These are phyloP conservation scores for Girardinichthys multiradiatus DNA, from an alignment of 2,113 vertebrate genomes.

Conservation along the genomic window DNA sequence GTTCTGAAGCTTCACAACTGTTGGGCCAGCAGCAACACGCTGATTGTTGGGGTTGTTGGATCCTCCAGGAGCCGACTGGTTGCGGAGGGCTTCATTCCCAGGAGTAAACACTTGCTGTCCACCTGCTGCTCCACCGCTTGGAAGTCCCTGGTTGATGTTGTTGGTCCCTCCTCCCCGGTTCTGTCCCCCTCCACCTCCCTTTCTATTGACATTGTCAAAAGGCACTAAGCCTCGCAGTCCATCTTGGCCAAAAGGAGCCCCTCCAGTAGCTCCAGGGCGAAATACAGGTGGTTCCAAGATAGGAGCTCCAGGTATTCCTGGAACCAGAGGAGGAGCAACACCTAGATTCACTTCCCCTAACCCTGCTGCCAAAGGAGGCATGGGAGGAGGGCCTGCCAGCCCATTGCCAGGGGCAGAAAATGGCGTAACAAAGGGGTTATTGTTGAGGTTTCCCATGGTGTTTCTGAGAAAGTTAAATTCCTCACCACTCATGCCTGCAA, in stretches of 20 bases:
- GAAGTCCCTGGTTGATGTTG: constrained; percentile 80
- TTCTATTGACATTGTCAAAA: constrained; percentile 87
- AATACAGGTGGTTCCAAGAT: constrained; percentile 89
- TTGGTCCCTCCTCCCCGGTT: constrained; percentile 74
- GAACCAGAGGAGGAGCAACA: constrained; percentile 82
- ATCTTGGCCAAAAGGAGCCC: constrained; percentile 84
- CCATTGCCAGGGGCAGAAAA: constrained; percentile 88
- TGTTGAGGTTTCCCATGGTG: constrained; percentile 86
- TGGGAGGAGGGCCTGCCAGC: constrained; percentile 88
- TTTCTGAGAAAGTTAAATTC: constrained; percentile 90
- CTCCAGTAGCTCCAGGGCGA: constrained; percentile 84
- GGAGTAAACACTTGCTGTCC: constrained; percentile 79
- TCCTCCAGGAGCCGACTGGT: constrained; percentile 80
- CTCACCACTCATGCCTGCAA: constrained; percentile 81
- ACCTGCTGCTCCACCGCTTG: constrained; percentile 76
- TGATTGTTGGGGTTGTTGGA: constrained; percentile 84
- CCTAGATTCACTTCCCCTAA: constrained; percentile 86
- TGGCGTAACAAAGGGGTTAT: constrained; percentile 87
- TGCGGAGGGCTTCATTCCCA: constrained; percentile 85
- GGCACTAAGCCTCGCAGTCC: constrained; percentile 82
- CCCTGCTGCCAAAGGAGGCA: constrained; percentile 87
- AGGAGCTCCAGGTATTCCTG: constrained; percentile 86
- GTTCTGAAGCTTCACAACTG: constrained; percentile 96
- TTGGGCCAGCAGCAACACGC: constrained; percentile 75
- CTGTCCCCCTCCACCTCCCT: constrained; percentile 64